phyloP scores from a whole-genome alignment of 2,113 vertebrate species.

The Illadopsis cleaveri region DNA sequence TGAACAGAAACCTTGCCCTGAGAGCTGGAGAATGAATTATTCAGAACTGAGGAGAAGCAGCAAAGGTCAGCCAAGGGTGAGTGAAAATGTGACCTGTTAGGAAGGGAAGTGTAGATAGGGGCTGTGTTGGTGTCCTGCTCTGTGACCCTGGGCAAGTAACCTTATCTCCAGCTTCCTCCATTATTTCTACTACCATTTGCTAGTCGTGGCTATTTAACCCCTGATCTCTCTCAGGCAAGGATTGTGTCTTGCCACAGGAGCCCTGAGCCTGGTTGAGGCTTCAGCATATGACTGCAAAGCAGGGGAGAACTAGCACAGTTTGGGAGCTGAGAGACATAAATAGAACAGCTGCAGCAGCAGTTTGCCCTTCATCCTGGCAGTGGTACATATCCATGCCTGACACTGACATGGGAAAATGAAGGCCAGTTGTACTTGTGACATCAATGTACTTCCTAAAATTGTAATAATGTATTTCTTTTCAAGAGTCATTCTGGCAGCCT shows the following conservation, averaged over 20 bases:
- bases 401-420: background rate
- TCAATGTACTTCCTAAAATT: background rate
- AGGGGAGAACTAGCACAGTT: background rate
- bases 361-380: background rate
- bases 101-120: background rate
- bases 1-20: background rate
- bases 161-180: background rate
- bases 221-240: background rate
- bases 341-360: background rate
- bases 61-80: background rate
- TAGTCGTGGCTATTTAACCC: background rate
- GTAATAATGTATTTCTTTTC: background rate
- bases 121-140: background rate
- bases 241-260: background rate
- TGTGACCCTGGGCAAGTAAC: background rate
- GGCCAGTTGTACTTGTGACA: background rate
- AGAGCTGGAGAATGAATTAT: background rate
- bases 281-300: background rate
- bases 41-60: background rate
- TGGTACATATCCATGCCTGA: accelerated
- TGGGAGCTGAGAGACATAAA: background rate
- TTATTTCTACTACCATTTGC: background rate
- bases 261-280: background rate
- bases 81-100: background rate
- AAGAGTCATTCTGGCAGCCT: background rate